phyloP scores from a whole-genome alignment of 1,140 invertebrate genomes.

The Pseudomyrmex pallidus region DNA sequence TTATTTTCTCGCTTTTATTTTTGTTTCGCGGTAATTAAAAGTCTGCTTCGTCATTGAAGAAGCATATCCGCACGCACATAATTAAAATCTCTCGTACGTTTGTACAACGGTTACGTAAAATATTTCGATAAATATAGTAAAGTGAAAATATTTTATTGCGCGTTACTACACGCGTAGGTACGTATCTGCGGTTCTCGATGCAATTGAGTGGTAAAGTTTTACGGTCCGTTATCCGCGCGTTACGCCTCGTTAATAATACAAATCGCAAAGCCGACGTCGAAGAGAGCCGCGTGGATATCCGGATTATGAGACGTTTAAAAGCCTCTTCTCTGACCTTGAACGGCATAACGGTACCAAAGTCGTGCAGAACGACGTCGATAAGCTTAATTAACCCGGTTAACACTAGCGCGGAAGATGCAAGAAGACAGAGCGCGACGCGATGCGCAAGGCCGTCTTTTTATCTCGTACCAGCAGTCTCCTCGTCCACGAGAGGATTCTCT shows the following conservation, averaged over 20 bases:
- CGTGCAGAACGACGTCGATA: slow-evolving; percentile 51
- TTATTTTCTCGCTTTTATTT: neutral
- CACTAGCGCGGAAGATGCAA: slow-evolving; percentile 50
- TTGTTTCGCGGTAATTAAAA: no score
- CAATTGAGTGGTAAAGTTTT: slow-evolving; percentile 26
- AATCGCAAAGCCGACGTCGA: slow-evolving; percentile 25
- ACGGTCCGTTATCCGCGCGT: slow-evolving; percentile 23
- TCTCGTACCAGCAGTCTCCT: slow-evolving; percentile 16
- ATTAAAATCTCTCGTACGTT: neutral
- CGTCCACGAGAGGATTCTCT: neutral
- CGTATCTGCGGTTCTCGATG: neutral
- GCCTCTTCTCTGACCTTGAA: slow-evolving; percentile 42
- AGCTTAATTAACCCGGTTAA: slow-evolving; percentile 62
- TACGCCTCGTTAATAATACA: slow-evolving; percentile 37
- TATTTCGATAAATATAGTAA: no score
- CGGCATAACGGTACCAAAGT: slow-evolving; percentile 56
- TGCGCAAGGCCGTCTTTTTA: slow-evolving; percentile 47
- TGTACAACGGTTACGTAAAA: no score
- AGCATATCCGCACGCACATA: neutral
- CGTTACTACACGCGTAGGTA: neutral
- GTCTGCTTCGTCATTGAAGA: no score
- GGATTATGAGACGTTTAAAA: slow-evolving; percentile 33
- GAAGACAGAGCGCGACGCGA: slow-evolving; percentile 18
- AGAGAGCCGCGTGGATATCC: slow-evolving; percentile 10
- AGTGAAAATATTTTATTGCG: no score